Evolutionary conservation across 2,888 invertebrate species (phyloP).

Genomic region (Pinctada fucata): DNA sequence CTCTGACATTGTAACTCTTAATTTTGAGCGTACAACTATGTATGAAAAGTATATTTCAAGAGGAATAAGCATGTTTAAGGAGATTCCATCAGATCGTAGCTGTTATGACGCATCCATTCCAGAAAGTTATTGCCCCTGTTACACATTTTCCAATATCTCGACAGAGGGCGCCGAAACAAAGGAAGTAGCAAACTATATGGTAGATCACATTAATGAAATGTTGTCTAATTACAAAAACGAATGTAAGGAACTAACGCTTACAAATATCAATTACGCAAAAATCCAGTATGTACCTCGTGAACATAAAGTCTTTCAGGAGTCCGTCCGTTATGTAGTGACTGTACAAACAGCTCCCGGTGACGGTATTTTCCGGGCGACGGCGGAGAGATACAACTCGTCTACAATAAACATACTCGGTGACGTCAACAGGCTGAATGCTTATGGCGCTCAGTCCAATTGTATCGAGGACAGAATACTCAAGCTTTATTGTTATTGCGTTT

Average conservation of each 20-base stretch:
- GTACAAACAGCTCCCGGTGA: conserved; percentile 19
- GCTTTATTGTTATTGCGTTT: too few species aligned
- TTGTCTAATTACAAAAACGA: background rate
- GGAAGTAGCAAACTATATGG: background rate
- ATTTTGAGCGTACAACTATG: conserved; percentile 8
- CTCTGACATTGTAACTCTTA: conserved; percentile 80
- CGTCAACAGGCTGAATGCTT: conserved; percentile 23
- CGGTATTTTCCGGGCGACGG: conserved; percentile 20
- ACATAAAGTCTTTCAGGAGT: background rate
- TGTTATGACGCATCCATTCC: conserved; percentile 87
- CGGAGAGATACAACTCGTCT: background rate
- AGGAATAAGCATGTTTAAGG: conserved; percentile 84
- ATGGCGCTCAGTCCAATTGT: conserved; percentile 27
- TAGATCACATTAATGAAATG: conserved; percentile 17
- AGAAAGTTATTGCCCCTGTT: conserved; percentile 91
- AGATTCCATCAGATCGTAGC: conserved; percentile 84
- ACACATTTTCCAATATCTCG: background rate
- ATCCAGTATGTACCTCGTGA: conserved; percentile 1
- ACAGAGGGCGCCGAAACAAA: background rate
- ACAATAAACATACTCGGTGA: conserved; percentile 27
- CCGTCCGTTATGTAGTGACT: background rate
- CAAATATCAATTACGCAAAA: background rate
- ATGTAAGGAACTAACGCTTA: conserved; percentile 8
- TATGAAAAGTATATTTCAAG: background rate
- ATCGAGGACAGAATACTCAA: background rate